A percentile compares a stretch with the other conserved stretches of the same genome.
phyloP scores from a whole-genome alignment of 2,113 vertebrate species.

The Bagarius yarrelli region DNA sequence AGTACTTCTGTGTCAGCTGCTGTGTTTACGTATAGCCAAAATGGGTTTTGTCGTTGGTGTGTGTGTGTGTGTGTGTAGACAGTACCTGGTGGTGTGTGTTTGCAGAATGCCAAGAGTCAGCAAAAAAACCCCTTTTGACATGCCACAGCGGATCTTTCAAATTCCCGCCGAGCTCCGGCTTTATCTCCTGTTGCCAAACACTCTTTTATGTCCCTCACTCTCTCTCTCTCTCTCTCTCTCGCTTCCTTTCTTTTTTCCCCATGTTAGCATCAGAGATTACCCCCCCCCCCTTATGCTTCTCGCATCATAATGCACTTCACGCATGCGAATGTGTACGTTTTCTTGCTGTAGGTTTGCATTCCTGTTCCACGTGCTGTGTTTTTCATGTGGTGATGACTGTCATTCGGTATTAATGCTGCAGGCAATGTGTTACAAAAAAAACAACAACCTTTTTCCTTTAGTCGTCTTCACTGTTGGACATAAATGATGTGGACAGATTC shows the following conservation, averaged over 20 bases:
- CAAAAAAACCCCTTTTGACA: slow-evolving; percentile 51
- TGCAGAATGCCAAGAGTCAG: slow-evolving; percentile 50
- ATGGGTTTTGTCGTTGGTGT: slow-evolving; percentile 16
- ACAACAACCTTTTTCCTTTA: slow-evolving; percentile 11
- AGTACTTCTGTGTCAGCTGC: slow-evolving; percentile 9
- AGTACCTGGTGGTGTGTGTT: slow-evolving; percentile 32
- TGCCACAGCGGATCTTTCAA: slow-evolving; percentile 45
- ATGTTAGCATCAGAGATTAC: slow-evolving; percentile 23
- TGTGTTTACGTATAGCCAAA: slow-evolving; percentile 25
- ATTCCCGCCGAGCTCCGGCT: slow-evolving; percentile 42
- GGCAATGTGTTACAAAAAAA: slow-evolving; percentile 5
- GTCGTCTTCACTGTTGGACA: slow-evolving; percentile 16
- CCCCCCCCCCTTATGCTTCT: slow-evolving; percentile 30
- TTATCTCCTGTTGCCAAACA: slow-evolving; percentile 49
- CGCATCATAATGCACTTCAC: slow-evolving; percentile 35
- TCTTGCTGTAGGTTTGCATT: not conserved
- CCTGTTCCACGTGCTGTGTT: slow-evolving; percentile 21
- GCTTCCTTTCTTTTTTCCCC: not conserved
- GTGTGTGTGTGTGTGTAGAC: slow-evolving; percentile 28
- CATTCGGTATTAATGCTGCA: slow-evolving; percentile 28
- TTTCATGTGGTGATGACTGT: slow-evolving; percentile 28
- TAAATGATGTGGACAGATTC: slow-evolving; percentile 25
- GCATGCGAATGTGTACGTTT: not conserved
- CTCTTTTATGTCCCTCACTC: slow-evolving; percentile 14
- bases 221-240: slow-evolving; percentile 5